These are phyloP conservation scores for Sinonovacula constricta DNA, from an alignment of 1,140 invertebrate species.

Conservation along the genomic window DNA sequence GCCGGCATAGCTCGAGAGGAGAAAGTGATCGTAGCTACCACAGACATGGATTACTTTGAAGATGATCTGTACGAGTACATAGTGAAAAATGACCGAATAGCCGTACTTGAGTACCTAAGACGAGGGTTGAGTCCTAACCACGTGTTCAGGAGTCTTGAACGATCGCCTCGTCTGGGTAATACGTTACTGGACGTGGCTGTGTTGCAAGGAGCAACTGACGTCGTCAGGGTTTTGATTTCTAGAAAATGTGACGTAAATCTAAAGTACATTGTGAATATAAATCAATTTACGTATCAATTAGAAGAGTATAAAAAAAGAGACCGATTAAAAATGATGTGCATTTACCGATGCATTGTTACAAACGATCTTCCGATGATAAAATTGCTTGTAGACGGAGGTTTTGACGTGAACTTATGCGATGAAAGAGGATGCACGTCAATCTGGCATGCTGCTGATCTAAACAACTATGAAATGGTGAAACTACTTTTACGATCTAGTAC, in stretches of 20 bases:
- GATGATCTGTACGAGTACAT: conserved; percentile 60
- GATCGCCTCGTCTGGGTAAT: conserved; percentile 57
- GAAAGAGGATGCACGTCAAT: conserved; percentile 67
- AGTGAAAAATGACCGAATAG: conserved; percentile 48
- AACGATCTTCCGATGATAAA: conserved; percentile 61
- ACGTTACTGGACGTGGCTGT: conserved; percentile 65
- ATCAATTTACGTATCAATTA: conserved; percentile 56
- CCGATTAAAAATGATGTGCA: conserved; percentile 60
- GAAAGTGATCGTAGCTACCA: conserved; percentile 4
- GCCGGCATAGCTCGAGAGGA: conserved; percentile 6
- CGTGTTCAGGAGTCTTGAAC: conserved; percentile 61
- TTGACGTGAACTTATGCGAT: conserved; percentile 66
- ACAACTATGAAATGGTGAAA: conserved; percentile 69
- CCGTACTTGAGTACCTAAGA: conserved; percentile 57
- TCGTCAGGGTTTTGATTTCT: conserved; percentile 55
- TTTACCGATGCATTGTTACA: conserved; percentile 65
- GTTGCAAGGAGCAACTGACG: conserved; percentile 45
- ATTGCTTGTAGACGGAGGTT: conserved; percentile 63
- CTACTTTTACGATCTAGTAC: conserved; percentile 48
- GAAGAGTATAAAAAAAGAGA: conserved; percentile 62
- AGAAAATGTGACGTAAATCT: conserved; percentile 62
- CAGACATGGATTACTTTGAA: conserved; percentile 67
- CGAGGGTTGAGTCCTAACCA: conserved; percentile 63
- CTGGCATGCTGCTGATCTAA: conserved; percentile 69
- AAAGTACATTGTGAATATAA: conserved; percentile 64